These are phyloP conservation scores for Phocoena phocoena DNA, from an alignment of 2,113 vertebrate genomes.

Conservation along the genomic window DNA sequence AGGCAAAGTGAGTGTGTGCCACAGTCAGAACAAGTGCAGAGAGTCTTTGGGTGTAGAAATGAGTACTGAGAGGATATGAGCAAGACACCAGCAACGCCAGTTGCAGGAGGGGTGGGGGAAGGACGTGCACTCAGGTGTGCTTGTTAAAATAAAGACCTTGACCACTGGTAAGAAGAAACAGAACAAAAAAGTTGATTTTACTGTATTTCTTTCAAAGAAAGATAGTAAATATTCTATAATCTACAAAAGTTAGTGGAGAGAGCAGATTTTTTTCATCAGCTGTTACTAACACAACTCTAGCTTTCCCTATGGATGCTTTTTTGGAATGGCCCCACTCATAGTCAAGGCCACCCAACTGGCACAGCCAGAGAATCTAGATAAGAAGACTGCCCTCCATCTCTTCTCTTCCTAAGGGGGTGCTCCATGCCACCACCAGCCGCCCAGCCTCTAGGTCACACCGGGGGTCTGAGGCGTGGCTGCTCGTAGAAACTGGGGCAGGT, in stretches of 20 bases:
- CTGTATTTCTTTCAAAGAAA: not conserved
- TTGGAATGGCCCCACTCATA: not conserved
- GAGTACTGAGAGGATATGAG: not conserved
- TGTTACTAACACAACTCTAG: not conserved
- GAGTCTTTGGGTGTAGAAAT: not conserved
- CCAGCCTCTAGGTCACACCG: not conserved
- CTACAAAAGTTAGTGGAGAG: not conserved
- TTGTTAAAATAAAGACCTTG: not conserved
- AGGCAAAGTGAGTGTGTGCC: not conserved
- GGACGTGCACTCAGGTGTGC: fast-evolving
- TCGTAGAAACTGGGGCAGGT: not conserved
- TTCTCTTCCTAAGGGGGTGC: not conserved
- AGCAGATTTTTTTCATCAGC: not conserved
- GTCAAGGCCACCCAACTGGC: too few relatives aligned
- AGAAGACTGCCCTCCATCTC: not conserved
- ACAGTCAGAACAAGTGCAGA: not conserved
- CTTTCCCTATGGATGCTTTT: not conserved
- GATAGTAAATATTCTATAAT: not conserved
- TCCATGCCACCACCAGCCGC: not conserved
- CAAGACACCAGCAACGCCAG: not conserved
- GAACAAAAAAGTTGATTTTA: not conserved
- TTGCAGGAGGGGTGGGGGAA: not conserved
- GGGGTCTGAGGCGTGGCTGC: not conserved
- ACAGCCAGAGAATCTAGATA: not conserved
- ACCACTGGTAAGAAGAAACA: not conserved